Percentiles rank a stretch among this genome's conserved stretches.
Evolutionary conservation across 1,140 invertebrate species (phyloP).

Genomic region (Eriosoma lanigerum): DNA sequence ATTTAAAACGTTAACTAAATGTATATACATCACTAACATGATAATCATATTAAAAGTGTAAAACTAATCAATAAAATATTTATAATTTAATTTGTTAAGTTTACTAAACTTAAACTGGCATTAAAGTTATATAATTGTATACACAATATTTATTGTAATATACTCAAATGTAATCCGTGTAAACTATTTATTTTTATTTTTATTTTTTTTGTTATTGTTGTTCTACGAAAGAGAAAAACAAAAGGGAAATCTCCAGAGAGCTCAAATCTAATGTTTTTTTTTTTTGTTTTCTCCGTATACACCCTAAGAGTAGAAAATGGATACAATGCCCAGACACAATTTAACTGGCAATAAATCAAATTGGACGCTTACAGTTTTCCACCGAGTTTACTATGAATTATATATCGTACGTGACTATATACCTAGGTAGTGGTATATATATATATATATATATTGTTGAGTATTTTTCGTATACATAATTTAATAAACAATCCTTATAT

Average conservation of each 20-base stretch:
- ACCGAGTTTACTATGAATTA: slow-evolving; percentile 29
- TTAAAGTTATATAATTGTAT: no score
- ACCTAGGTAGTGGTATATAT: neutral
- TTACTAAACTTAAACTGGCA: no score
- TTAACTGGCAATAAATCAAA: slow-evolving; percentile 35
- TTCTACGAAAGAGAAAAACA: neutral
- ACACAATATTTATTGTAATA: no score
- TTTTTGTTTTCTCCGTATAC: neutral
- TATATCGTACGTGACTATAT: slow-evolving; percentile 1
- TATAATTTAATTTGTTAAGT: no score
- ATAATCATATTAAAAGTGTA: no score
- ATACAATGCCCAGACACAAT: slow-evolving; percentile 30
- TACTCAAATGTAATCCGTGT: slow-evolving; percentile 6
- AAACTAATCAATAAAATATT: no score
- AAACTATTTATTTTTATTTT: slow-evolving; percentile 11
- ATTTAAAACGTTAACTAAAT: no score
- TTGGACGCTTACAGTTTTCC: slow-evolving; percentile 31
- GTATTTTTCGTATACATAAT: no score
- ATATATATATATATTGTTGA: no score
- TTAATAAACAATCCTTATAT: no score
- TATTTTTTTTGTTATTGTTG: neutral
- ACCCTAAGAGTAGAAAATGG: neutral
- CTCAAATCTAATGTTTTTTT: slow-evolving; percentile 19
- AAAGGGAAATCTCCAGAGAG: slow-evolving; percentile 9
- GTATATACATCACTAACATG: no score